Conservation (phyloP, 2,888 invertebrate species). For the Pristionchus mayeri region DNA sequence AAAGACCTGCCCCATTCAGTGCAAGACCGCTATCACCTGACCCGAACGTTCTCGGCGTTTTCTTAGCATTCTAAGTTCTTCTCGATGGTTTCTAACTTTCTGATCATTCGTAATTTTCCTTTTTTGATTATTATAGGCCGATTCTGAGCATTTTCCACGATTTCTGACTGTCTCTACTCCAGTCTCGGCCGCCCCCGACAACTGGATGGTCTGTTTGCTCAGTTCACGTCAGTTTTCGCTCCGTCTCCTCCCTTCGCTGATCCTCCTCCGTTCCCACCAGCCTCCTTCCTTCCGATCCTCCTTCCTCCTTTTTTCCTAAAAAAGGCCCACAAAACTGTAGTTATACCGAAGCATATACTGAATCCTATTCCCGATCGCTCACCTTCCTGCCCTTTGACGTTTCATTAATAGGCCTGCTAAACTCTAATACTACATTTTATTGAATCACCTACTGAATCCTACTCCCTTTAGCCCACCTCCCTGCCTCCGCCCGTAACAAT, state of each 20-base stretch:
- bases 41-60: background rate
- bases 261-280: slow-evolving; percentile 3
- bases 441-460: background rate
- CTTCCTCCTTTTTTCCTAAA: background rate
- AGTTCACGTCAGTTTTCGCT: slow-evolving; percentile 30
- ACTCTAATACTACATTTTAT: too few species aligned
- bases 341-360: background rate
- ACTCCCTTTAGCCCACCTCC: background rate
- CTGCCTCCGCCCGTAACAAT: background rate
- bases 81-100: too few species aligned
- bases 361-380: background rate
- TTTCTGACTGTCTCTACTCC: slow-evolving; percentile 14
- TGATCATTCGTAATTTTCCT: too few species aligned
- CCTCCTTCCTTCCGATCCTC: background rate
- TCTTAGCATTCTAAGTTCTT: background rate
- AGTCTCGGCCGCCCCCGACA: background rate
- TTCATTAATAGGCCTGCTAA: background rate
- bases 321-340: too few species aligned
- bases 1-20: background rate
- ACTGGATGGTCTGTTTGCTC: slow-evolving; percentile 3
- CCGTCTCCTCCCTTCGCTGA: background rate
- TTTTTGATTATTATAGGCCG: too few species aligned
- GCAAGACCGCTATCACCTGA: background rate
- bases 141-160: background rate
- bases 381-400: background rate